A percentile compares a stretch with the other conserved stretches of the same genome.
Evolutionary conservation across 2,797 vertebrate species (phyloP).

Genomic region (Cichlasoma orientale): DNA sequence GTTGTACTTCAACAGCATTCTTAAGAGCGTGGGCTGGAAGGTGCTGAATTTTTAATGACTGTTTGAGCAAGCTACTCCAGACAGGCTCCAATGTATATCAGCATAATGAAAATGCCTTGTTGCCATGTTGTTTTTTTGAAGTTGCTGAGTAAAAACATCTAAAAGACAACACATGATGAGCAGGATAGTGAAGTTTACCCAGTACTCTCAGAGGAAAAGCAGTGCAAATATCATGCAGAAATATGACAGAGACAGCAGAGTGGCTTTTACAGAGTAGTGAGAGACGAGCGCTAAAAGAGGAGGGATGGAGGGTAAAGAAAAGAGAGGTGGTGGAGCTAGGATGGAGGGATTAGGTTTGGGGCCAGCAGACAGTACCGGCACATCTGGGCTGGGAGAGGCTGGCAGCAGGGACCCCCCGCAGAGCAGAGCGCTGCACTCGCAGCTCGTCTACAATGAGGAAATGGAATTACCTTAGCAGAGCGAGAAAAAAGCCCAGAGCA

Average conservation of each 20-base stretch:
- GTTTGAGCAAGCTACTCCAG: neutral
- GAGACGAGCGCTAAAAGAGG: neutral
- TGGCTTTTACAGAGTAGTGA: neutral
- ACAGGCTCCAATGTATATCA: neutral
- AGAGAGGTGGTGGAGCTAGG: neutral
- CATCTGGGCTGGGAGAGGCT: slow-evolving; percentile 11
- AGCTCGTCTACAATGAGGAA: slow-evolving; percentile 24
- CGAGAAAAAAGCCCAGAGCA: slow-evolving; percentile 9
- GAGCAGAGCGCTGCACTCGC: neutral
- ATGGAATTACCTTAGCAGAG: slow-evolving; percentile 42
- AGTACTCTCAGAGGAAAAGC: neutral
- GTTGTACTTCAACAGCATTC: neutral
- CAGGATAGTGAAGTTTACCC: neutral
- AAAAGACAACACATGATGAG: neutral
- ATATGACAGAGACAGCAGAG: neutral
- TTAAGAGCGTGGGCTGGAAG: neutral
- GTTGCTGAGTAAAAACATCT: neutral
- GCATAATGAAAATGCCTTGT: neutral
- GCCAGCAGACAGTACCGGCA: neutral
- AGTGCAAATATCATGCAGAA: neutral
- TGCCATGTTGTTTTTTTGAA: neutral
- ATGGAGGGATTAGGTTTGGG: neutral
- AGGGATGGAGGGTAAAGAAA: neutral
- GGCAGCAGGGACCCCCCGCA: slow-evolving; percentile 1
- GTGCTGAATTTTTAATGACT: neutral